Evolutionary conservation across 2,888 invertebrate genomes (phyloP).

Genomic region (Cacoxenus indagator): DNA sequence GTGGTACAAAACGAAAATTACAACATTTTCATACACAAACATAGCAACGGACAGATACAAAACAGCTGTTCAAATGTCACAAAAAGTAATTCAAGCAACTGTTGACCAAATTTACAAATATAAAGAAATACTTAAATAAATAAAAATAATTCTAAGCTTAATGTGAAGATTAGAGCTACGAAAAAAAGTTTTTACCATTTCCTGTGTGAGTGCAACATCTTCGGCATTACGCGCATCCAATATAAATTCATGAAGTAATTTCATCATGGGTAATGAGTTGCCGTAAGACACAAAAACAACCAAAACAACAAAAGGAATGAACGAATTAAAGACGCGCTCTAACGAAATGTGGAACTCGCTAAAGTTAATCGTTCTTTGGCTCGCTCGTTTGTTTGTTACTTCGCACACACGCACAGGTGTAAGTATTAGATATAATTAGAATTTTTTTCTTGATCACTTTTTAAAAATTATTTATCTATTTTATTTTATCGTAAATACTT

Average conservation of each 20-base stretch:
- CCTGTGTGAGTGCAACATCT: conserved; percentile 67
- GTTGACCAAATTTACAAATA: too few species aligned
- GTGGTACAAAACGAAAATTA: too few species aligned
- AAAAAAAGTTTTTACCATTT: conserved; percentile 67
- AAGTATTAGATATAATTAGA: neutral
- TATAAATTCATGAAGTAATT: conserved; percentile 69
- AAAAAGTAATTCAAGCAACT: too few species aligned
- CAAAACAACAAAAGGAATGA: neutral
- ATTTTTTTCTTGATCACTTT: neutral
- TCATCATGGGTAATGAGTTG: conserved; percentile 60
- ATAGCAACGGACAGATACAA: too few species aligned
- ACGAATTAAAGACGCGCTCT: neutral
- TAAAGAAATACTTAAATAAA: neutral
- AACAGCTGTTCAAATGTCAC: too few species aligned
- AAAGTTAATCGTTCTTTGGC: neutral
- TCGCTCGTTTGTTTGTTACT: neutral
- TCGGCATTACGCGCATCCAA: conserved; percentile 70
- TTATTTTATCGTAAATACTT: neutral
- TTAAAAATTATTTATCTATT: neutral
- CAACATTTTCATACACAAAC: too few species aligned
- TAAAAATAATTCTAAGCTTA: too few species aligned
- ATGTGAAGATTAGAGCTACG: too few species aligned
- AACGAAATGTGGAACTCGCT: too few species aligned
- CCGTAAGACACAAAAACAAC: neutral
- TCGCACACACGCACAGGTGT: too few species aligned